Conservation (phyloP, 2,888 invertebrate species). For the Ganaspis brasiliensis region DNA sequence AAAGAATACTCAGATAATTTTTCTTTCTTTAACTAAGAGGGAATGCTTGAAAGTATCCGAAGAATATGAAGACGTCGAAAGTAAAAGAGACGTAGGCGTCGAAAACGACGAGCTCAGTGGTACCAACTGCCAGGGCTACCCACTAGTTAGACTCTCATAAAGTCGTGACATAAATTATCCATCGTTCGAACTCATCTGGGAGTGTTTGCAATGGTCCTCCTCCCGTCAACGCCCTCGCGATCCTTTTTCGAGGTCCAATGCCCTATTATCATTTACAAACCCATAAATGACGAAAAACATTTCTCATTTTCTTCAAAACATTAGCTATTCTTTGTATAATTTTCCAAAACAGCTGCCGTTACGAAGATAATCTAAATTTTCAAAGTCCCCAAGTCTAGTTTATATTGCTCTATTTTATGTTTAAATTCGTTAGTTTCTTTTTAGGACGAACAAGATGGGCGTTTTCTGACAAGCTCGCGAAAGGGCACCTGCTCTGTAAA, state of each 20-base stretch:
- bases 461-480: slow-evolving; percentile 50
- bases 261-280: not conserved
- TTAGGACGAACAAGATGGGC: slow-evolving; percentile 29
- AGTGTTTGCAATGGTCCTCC: slow-evolving; percentile 80
- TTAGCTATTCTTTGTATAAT: not conserved
- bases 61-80: slow-evolving; percentile 60
- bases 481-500: slow-evolving; percentile 63
- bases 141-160: slow-evolving; percentile 80
- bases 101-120: slow-evolving; percentile 62
- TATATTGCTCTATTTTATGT: not conserved
- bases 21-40: not conserved
- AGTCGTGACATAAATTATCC: slow-evolving; percentile 78
- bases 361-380: not conserved
- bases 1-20: no score
- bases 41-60: slow-evolving; percentile 1
- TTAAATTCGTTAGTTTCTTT: not conserved
- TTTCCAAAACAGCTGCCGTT: not conserved
- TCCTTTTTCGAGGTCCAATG: slow-evolving; percentile 40
- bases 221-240: slow-evolving; percentile 81
- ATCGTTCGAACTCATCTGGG: slow-evolving; percentile 65
- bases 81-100: slow-evolving; percentile 69
- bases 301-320: not conserved
- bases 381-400: not conserved
- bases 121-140: slow-evolving; percentile 70
- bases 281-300: slow-evolving; percentile 1